Base-by-base conservation (phyloP, 2,113 vertebrate genomes). In the Agelaius tricolor region DNA sequence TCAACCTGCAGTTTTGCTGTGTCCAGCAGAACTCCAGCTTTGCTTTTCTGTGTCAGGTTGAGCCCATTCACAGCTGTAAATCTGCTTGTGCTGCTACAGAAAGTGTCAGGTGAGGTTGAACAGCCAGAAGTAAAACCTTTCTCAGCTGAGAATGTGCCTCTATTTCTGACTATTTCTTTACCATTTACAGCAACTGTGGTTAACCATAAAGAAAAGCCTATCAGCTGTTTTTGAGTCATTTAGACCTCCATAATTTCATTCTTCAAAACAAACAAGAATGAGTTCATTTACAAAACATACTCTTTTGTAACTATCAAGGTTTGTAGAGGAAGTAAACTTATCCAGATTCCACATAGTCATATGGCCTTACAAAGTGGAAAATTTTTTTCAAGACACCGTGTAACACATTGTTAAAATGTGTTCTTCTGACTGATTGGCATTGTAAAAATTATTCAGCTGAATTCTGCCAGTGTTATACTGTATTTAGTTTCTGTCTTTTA, bases 41-140 rank as follows among this genome's bases (percentile, higher is more conserved):
- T 97, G 95, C 84, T 96, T 71, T 94, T 65, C 81, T 81, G 58
- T 84, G 13, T 82, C 85, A 93, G 75, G 76, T 44, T 84, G 76
- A 94, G 73, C 78, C 28, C 71, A 81, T 97, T 89, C 85, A 63
- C 61, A 90, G 78, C 69, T 95, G 86, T 86, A 96, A 93, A 94
- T 85, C 87, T 41, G 69, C 13, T 82, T 63, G 61, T 4, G 20
- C 11, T 95, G 67, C 61, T 13, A 26, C 62, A 93, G 91, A 95
- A 96, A 93, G 88, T 15, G 5, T 74, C 69, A 94, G 71, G 69
- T 84, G 57, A 97, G 63, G 71, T 92, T 72, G 67, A 89, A 46
- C 44, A 87, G 62, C 59, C 52, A 91, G 55, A 65, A 96, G 47
- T 26, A 67, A 26, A 82, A 37, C 86, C 9, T 63, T 57, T 86